Evolutionary conservation across 2,888 invertebrate genomes (phyloP).

Genomic region (Heliconius aoede): DNA sequence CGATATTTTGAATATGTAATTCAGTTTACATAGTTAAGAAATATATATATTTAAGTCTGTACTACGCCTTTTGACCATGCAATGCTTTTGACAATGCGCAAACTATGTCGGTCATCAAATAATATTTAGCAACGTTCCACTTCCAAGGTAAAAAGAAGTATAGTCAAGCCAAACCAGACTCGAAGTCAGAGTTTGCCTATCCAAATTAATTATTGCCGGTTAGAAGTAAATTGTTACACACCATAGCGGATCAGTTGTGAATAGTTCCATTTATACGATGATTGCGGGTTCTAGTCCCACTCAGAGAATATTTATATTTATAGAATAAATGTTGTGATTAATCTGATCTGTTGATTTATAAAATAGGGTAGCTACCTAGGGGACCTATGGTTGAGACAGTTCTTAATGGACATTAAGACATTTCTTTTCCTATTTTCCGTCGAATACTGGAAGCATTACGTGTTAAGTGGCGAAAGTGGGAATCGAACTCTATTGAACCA

Average conservation of each 20-base stretch:
- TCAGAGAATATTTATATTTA: background rate
- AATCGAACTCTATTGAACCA: no score
- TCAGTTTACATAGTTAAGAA: slow-evolving; percentile 19
- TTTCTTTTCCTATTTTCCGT: no score
- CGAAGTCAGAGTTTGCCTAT: background rate
- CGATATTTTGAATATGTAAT: background rate
- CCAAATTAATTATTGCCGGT: slow-evolving; percentile 15
- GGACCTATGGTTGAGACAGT: no score
- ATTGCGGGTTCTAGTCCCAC: background rate
- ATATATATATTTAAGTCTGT: slow-evolving; percentile 22
- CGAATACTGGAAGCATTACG: no score
- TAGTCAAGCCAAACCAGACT: background rate
- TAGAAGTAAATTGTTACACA: background rate
- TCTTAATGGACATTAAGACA: no score
- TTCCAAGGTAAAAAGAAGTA: slow-evolving; percentile 26
- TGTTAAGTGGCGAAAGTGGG: no score
- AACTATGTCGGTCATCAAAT: slow-evolving; percentile 24
- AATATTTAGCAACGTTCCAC: slow-evolving; percentile 23
- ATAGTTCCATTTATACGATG: background rate
- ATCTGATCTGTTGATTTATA: no score
- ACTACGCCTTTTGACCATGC: slow-evolving; percentile 35
- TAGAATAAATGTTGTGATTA: background rate
- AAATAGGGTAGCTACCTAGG: no score
- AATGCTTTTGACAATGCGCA: no score
- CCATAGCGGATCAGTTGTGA: background rate